phyloP scores from a whole-genome alignment of 2,888 invertebrate species.

The Tetramorium bicarinatum region DNA sequence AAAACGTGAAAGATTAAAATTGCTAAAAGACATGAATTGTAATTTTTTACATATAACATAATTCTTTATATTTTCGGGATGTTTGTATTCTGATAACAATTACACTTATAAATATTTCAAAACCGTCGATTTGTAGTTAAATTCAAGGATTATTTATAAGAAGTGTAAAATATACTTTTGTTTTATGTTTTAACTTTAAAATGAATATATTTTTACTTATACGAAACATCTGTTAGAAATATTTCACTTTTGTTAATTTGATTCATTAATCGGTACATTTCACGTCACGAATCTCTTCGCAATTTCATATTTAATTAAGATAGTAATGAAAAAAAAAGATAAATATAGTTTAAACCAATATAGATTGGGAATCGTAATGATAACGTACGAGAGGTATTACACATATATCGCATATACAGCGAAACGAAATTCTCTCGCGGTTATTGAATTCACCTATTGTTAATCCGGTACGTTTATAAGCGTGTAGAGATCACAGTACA shows the following conservation, averaged over 20 bases:
- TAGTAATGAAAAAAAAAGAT: not conserved
- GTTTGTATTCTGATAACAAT: not conserved
- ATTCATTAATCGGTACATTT: constrained; percentile 11
- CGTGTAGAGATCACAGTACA: constrained; percentile 64
- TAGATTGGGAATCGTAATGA: not conserved
- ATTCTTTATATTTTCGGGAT: not conserved
- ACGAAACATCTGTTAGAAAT: not conserved
- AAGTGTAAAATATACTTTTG: not conserved
- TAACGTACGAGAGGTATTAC: not conserved
- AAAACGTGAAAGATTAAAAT: not conserved
- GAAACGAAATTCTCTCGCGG: constrained; percentile 68
- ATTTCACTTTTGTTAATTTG: constrained; percentile 11
- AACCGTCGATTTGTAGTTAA: not conserved
- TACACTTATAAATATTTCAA: constrained; percentile 1
- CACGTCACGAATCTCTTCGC: not conserved
- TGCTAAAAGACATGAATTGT: not conserved
- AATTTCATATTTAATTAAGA: not conserved
- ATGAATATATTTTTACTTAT: not conserved
- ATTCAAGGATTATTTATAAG: not conserved
- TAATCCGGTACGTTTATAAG: constrained; percentile 63
- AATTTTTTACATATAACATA: not conserved
- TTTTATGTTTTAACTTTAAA: not conserved
- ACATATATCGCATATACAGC: constrained; percentile 55
- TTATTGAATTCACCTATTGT: constrained; percentile 66
- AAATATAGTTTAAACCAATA: not conserved